These are phyloP conservation scores for Meteorus sp. DNA, from an alignment of 1,140 invertebrate species.

Conservation along the genomic window DNA sequence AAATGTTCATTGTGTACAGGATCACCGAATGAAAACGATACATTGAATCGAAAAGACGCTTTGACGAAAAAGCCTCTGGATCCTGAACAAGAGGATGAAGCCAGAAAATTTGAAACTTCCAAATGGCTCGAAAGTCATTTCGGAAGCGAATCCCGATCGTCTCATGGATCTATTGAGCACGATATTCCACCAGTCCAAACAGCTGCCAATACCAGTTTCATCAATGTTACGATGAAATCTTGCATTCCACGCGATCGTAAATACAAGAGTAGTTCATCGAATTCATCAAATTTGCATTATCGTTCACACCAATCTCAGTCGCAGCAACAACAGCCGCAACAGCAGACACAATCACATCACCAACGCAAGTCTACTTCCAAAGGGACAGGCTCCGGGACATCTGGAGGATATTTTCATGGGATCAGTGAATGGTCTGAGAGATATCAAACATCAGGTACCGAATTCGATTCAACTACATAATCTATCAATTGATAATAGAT, in stretches of 20 bases:
- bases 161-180: constrained; percentile 66
- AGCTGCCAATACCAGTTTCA: constrained; percentile 68
- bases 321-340: constrained; percentile 1
- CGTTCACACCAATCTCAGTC: constrained; percentile 1
- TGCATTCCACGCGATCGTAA: constrained; percentile 43
- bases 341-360: background rate
- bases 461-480: constrained; percentile 2
- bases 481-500: background rate
- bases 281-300: constrained; percentile 21
- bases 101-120: constrained; percentile 82
- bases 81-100: constrained; percentile 85
- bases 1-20: too few species aligned
- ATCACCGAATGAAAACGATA: constrained; percentile 39
- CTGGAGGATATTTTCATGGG: constrained; percentile 66
- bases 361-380: constrained; percentile 29
- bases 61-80: constrained; percentile 77
- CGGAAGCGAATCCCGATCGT: constrained; percentile 80
- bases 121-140: constrained; percentile 90
- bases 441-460: constrained; percentile 40
- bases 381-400: background rate
- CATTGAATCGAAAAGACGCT: constrained; percentile 74
- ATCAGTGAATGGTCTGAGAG: constrained; percentile 78
- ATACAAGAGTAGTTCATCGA: constrained; percentile 31
- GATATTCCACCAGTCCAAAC: constrained; percentile 42
- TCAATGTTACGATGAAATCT: constrained; percentile 79